Evolutionary conservation across 2,888 invertebrate genomes (phyloP), one percentile per base, ranked within the genome.

Genomic region (Ormyrus nitidulus): DNA sequence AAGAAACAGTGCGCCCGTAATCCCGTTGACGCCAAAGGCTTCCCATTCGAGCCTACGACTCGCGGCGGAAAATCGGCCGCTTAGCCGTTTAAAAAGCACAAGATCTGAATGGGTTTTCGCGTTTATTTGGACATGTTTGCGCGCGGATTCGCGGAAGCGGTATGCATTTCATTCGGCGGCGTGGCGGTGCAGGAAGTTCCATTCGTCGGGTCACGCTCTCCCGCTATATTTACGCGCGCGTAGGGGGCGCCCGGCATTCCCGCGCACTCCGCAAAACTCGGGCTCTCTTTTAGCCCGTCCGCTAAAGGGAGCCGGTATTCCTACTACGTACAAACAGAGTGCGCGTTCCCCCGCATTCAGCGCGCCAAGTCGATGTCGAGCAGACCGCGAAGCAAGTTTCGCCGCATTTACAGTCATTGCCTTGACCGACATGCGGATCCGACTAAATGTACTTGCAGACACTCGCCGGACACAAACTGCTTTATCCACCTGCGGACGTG

Each of bases 371-470:
- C 11, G 66, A 51, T 59, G 48, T 65, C 68, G 69, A 59, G 49
- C 13, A 19, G 3, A 34, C 34, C 34, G 34, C 34, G n/a, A 49
- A 65, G 46, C 46, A 48, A 62, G 58, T 77, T 71, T 77, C 64
- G 58, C 59, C 71, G 71, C 65, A 48, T 77, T 77, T 66, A 77
- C 34, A 77, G 71, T 59, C 48, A 51, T 59, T 11, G 68, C 80
- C 80, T 76, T 80, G 80, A 72, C 80, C 80, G 76, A 80, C 48
- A 80, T 80, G 61, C 54, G 9, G 61, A 70, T 64, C 54, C 56
- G 13, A 70, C 72, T 76, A 76, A 80, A 72, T 80, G 72, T 80
- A 80, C 70, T 56, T 34, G 62, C 59, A n/a, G 70, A 70, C 58
- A 64, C 69, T 79, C 70, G 34, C 34, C 34, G 34, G 34, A 34